Base-by-base conservation (phyloP, 1,140 invertebrate species). In the Marisa cornuarietis region DNA sequence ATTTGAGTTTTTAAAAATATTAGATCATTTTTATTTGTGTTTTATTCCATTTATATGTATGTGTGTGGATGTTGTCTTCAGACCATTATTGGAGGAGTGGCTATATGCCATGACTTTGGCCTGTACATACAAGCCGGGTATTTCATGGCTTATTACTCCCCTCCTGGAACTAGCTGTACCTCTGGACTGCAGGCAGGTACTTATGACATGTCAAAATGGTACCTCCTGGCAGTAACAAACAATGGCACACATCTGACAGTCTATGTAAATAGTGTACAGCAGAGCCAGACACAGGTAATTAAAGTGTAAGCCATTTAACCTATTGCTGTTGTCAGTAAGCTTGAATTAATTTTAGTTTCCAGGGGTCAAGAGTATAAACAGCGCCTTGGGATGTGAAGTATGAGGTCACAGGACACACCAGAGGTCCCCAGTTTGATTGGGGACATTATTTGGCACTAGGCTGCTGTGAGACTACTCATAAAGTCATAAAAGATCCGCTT, bases 11-110 rank as follows among this genome's bases (percentile, higher is more conserved):
- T 4, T 0, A 42, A 42, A 42, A 42, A 42, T 42, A 42, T 6
- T 42, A 42, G 31, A 42, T 42, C 31, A 42, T 42, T 42, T 42
- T 42, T 42, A 42, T 42, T 42, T 42, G 6, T 42, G 31, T 2
- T 42, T 42, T 42, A 49, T 49, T 68, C 2, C 52, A 22, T 78
- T 49, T 65, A 31, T 42, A 20, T 24, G 22, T 76, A 20, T 63
- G 9, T 78, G 65, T 78, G 20, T 78, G 31, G 31, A 66, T 54
- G 14, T 61, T 71, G 26, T 51, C 65, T 11, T 22, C 58, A 88
- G 87, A 83, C 85, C 42, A 83, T 88, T 24, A 75, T 84, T 52
- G 87, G 87, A 11, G 85, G 85, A 6, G 85, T 83, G 16, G 75
- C 65, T 9, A 68, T 68, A 13, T 86, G 87, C 78, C 78, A 79